A percentile compares a stretch with the other conserved stretches of the same genome.
phyloP scores from a whole-genome alignment of 2,113 vertebrate genomes.

The Rattus rattus region DNA sequence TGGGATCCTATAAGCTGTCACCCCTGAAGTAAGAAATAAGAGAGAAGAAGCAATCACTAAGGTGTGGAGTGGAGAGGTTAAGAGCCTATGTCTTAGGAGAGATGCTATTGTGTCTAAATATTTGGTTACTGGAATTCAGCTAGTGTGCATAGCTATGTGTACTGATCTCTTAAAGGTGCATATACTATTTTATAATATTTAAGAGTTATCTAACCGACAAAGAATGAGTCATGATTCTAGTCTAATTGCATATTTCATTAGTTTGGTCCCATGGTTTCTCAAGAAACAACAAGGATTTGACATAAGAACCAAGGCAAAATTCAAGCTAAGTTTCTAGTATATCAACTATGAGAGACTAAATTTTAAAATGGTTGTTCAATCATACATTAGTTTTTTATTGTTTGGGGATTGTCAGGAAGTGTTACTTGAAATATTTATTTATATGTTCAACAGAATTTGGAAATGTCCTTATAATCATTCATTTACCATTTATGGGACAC shows the following conservation, averaged over 20 bases:
- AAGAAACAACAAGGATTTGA: neutral
- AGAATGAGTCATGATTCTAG: neutral
- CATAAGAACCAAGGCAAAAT: neutral
- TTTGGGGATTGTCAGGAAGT: neutral
- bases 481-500: neutral
- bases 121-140: neutral
- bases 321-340: neutral
- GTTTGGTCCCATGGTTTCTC: neutral
- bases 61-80: accelerated
- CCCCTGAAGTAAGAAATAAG: neutral
- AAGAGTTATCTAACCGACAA: neutral
- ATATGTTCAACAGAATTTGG: neutral
- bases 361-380: neutral
- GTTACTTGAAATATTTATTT: neutral
- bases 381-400: neutral
- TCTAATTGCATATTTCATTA: neutral
- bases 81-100: neutral
- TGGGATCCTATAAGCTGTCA: neutral
- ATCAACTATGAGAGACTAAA: neutral
- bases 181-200: neutral
- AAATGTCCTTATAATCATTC: neutral
- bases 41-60: neutral
- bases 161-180: neutral
- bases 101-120: neutral
- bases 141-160: neutral